Base-by-base conservation (phyloP, 2,797 vertebrate genomes). In the Alcedo atthis region DNA sequence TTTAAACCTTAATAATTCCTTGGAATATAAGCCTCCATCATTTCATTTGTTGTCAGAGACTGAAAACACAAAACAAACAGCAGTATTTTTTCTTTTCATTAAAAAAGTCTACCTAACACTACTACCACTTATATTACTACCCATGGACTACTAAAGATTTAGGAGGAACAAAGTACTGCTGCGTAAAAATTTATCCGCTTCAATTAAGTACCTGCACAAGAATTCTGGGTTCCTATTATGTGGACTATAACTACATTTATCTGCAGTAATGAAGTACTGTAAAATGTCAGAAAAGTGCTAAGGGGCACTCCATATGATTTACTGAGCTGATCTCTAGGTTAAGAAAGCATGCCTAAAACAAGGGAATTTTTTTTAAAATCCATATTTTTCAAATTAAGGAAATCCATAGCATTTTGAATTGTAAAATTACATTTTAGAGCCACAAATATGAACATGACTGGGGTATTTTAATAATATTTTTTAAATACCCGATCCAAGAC, bases 1-100 rank as follows among this genome's bases (percentile, higher is more conserved):
- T 96, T 95, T 93, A 94, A 91, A 89, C 92, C 92, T 93, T 92
- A 97, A 87, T 95, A 95, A 97, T 96, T 85, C 82, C 79, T 95
- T 67, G 75, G 79, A 95, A 95, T 94, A 96, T 76, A 84, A 90
- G 67, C 45, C 78, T 90, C 87, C 81, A 94, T 95, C 90, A 82
- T 91, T 95, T 95, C 68, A 84, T 87, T 88, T 58, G 77, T 96
- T 97, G 86, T 95, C 83, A 76, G 84, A 89, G 85, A 64, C 80
- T 81, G 53, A 70, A 93, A 91, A 83, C 82, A 95, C 94, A 94
- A 86, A 97, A 95, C 46, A 93, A 95, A 87, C 78, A 85, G 57
- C 30, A 58, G 77, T 81, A 73, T 93, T 97, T 97, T 91, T 86
- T 88, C 83, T 94, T 95, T 95, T 80, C 66, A 86, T 95, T 94